phyloP scores from a whole-genome alignment of 2,113 vertebrate species.

The Vimba vimba region DNA sequence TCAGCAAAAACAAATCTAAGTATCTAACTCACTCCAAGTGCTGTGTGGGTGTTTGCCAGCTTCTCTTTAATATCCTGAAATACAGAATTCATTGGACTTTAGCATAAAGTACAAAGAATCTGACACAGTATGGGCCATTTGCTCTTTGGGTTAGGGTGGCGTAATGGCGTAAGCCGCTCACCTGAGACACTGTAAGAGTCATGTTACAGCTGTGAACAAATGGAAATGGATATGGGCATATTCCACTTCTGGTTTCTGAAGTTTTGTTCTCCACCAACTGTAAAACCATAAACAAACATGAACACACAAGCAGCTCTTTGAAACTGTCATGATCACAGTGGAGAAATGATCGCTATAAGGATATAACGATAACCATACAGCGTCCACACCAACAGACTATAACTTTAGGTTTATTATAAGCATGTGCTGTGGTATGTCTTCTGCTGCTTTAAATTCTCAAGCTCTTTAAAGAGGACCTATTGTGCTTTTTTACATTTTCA shows the following conservation, averaged over 20 bases:
- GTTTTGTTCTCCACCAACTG: constrained; percentile 57
- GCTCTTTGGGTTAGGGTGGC: not conserved
- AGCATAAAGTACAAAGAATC: constrained; percentile 65
- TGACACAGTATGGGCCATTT: constrained; percentile 44
- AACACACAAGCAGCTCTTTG: not conserved
- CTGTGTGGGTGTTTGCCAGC: constrained; percentile 49
- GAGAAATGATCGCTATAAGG: too few relatives aligned
- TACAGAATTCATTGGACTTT: constrained; percentile 61
- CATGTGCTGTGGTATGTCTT: too few relatives aligned
- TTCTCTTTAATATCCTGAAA: constrained; percentile 55
- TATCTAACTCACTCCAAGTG: constrained; percentile 66
- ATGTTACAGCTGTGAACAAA: constrained; percentile 53
- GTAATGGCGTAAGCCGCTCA: constrained; percentile 60
- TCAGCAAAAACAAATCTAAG: not conserved
- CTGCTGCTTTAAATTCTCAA: too few relatives aligned
- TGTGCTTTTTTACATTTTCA: too few relatives aligned
- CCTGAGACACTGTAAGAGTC: constrained; percentile 59
- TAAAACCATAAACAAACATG: constrained; percentile 12
- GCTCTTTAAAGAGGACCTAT: too few relatives aligned
- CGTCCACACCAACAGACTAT: not conserved
- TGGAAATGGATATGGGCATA: constrained; percentile 35
- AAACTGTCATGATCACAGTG: not conserved
- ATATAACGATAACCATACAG: too few relatives aligned
- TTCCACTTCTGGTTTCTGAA: constrained; percentile 55
- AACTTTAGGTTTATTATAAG: not conserved